Base-by-base conservation (phyloP, 2,113 vertebrate genomes). In the Prionailurus bengalensis region DNA sequence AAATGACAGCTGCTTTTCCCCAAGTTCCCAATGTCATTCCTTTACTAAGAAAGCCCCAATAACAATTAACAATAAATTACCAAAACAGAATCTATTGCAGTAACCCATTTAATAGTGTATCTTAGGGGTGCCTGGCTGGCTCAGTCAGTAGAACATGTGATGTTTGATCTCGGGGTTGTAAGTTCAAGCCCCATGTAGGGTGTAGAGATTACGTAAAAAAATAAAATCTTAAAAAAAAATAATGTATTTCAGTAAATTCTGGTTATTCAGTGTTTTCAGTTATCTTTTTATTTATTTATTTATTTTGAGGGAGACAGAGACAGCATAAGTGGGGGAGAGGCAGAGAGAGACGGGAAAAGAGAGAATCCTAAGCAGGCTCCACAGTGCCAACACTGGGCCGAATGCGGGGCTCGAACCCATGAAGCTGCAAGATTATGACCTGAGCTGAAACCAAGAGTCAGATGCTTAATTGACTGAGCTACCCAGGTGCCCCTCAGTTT, bases 1-100 rank as follows among this genome's bases (percentile, higher is more conserved):
- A 98, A 98, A 97, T 98, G 98, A 98, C 98, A 98, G 97, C 95
- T 98, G 98, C 96, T 96, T 98, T 97, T 95, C 86, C 97, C 86
- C 90, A 86, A 74, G 83, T 97, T 97, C 78, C 91, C 70, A 87
- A 17, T 36, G 42, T 81, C 97, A 99, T 98, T 98, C 98, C 98
- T 98, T 98, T 97, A 98, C 98, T 98, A 97, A 97, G 98, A 98
- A 96, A 93, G 84, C 36, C 68, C 23, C 51, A 74, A 45, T 31
- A 93, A 79, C 25, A 65, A 91, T 48, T 48, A 76, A 94, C 31
- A 48, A 80, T 19, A 95, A 95, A 94, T 89, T 73, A 95, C 23
- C 53, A 14, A 45, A 42, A 3, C 7, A 27, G 5, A 48, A 95
- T 39, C 95, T 86, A 65, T 1, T 58, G 63, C 19, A 95, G 13